A percentile compares a stretch with the other conserved stretches of the same genome.
phyloP scores from a whole-genome alignment of 1,140 invertebrate genomes.

The Drosophila ficusphila region DNA sequence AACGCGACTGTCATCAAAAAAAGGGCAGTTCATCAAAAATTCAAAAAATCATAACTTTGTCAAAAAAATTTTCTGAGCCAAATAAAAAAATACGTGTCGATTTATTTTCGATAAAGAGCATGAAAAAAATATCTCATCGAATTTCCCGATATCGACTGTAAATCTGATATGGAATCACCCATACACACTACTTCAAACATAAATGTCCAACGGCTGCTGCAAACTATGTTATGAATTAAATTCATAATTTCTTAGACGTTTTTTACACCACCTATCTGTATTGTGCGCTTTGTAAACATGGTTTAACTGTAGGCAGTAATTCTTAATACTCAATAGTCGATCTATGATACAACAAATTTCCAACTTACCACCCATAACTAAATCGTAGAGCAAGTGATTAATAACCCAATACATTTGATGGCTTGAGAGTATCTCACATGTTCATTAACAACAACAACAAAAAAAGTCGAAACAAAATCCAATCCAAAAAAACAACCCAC shows the following conservation, averaged over 20 bases:
- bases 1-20: too few species aligned
- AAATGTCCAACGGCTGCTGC: neutral
- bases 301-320: constrained; percentile 18
- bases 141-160: too few species aligned
- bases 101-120: too few species aligned
- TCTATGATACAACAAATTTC: constrained; percentile 17
- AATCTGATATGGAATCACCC: too few species aligned
- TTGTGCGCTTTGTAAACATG: constrained; percentile 8
- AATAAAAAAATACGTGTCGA: too few species aligned
- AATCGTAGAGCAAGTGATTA: constrained; percentile 40
- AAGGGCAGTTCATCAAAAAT: too few species aligned
- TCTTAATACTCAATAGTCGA: constrained; percentile 8
- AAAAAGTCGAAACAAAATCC: too few species aligned
- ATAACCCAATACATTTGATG: constrained; percentile 31
- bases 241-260: constrained; percentile 2
- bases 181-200: constrained; percentile 4
- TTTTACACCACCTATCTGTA: constrained; percentile 1
- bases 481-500: constrained; percentile 26
- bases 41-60: too few species aligned
- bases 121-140: neutral
- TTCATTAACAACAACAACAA: too few species aligned
- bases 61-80: too few species aligned
- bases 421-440: constrained; percentile 50
- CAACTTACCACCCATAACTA: constrained; percentile 12
- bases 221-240: neutral